These are phyloP conservation scores for Lissocephala sabroskyi DNA, from an alignment of 2,888 invertebrate genomes.

Conservation along the genomic window DNA sequence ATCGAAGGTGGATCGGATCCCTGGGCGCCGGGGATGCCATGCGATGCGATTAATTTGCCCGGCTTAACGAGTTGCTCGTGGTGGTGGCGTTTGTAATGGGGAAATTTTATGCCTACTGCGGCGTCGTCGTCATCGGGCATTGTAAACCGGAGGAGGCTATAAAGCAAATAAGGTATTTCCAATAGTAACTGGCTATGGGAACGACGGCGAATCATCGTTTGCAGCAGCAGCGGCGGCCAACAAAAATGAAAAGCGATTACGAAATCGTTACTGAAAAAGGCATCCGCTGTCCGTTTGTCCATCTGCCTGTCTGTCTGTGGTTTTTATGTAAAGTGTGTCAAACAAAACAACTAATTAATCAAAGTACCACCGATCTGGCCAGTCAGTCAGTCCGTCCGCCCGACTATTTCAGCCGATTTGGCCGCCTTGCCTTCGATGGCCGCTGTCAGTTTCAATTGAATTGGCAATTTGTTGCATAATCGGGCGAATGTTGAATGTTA, in stretches of 20 bases:
- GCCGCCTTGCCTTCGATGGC: slow-evolving; percentile 26
- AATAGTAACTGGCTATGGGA: slow-evolving; percentile 32
- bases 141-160: slow-evolving; percentile 56
- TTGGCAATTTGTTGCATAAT: slow-evolving; percentile 63
- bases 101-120: slow-evolving; percentile 47
- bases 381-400: not conserved
- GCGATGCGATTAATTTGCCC: slow-evolving; percentile 53
- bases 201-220: slow-evolving; percentile 16
- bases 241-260: no score
- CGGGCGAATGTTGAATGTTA: slow-evolving; percentile 57
- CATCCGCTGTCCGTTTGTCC: no score
- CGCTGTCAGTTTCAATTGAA: slow-evolving; percentile 58
- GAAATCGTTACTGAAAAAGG: no score
- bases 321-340: no score
- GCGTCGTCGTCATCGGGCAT: slow-evolving; percentile 50
- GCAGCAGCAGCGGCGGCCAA: no score
- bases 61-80: slow-evolving; percentile 44
- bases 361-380: slow-evolving; percentile 1
- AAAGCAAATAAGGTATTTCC: slow-evolving; percentile 37
- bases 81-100: slow-evolving; percentile 35
- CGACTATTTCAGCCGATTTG: slow-evolving; percentile 14
- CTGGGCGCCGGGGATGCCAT: slow-evolving; percentile 15
- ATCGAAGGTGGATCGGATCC: slow-evolving; percentile 22
- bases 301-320: no score
- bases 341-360: slow-evolving; percentile 10